Percentiles rank a stretch among this genome's conserved stretches.
Evolutionary conservation across 2,797 vertebrate species (phyloP).

Genomic region (Carduelis carduelis): DNA sequence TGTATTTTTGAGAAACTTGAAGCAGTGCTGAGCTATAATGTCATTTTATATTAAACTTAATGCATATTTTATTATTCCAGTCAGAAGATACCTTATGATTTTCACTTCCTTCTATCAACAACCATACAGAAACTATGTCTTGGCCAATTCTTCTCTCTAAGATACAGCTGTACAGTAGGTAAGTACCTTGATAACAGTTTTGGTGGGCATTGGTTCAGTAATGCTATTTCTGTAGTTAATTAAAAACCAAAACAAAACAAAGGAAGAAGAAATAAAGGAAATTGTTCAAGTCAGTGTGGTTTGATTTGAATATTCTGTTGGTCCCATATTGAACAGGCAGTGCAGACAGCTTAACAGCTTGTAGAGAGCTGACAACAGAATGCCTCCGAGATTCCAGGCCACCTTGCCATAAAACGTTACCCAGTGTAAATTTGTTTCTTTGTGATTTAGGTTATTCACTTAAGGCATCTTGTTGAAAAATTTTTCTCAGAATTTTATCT

Average conservation of each 20-base stretch:
- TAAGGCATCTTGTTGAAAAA: slow-evolving; percentile 57
- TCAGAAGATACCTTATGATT: not conserved
- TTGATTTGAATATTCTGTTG: slow-evolving; percentile 2
- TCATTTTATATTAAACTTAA: not conserved
- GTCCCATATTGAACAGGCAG: slow-evolving; percentile 28
- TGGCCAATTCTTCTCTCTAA: not conserved
- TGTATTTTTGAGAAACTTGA: not conserved
- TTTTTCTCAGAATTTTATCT: slow-evolving; percentile 1
- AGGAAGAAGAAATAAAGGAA: not conserved
- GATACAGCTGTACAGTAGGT: not conserved
- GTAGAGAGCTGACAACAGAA: not conserved
- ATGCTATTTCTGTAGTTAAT: not conserved
- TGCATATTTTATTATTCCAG: not conserved
- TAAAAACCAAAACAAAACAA: not conserved
- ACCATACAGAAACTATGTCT: not conserved
- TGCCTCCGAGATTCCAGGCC: not conserved
- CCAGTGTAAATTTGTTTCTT: slow-evolving; percentile 55
- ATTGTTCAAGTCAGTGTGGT: slow-evolving; percentile 24
- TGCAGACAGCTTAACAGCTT: slow-evolving; percentile 6
- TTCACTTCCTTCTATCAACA: not conserved
- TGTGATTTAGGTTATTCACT: not conserved
- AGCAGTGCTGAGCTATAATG: not conserved
- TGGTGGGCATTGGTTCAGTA: slow-evolving; percentile 1
- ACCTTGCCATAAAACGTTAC: not conserved
- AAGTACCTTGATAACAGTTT: slow-evolving; percentile 26